Conservation (phyloP, 2,797 vertebrate species). For the Halcyon badia region DNA sequence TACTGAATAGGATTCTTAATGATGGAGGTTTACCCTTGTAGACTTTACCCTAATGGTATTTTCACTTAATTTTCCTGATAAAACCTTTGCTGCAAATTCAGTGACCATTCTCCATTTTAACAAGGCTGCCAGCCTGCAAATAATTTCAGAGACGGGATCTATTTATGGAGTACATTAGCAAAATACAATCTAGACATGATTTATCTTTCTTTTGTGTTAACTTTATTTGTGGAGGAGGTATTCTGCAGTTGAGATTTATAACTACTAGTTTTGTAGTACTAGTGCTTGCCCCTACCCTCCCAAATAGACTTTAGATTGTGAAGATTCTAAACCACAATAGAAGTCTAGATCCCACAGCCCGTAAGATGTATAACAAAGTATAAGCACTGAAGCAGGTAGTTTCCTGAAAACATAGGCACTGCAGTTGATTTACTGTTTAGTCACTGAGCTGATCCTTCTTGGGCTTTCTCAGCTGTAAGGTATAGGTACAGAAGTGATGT, state of each 20-base stretch:
- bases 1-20: neutral
- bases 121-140: neutral
- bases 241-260: neutral
- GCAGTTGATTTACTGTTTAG: neutral
- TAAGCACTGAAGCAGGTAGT: neutral
- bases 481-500: neutral
- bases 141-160: neutral
- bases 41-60: neutral
- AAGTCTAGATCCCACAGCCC: neutral
- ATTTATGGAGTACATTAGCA: neutral
- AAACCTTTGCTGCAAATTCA: constrained; percentile 2
- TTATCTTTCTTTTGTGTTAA: neutral
- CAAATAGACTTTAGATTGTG: neutral
- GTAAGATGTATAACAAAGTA: neutral
- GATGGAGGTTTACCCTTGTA: neutral
- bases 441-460: neutral
- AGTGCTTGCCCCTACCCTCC: neutral
- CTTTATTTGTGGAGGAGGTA: neutral
- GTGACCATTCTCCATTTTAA: neutral
- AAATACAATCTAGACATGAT: neutral
- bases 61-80: neutral
- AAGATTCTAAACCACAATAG: neutral
- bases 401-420: neutral
- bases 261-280: neutral
- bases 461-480: neutral